Conservation (phyloP, 2,888 invertebrate genomes). For the Orgyia antiqua region DNA sequence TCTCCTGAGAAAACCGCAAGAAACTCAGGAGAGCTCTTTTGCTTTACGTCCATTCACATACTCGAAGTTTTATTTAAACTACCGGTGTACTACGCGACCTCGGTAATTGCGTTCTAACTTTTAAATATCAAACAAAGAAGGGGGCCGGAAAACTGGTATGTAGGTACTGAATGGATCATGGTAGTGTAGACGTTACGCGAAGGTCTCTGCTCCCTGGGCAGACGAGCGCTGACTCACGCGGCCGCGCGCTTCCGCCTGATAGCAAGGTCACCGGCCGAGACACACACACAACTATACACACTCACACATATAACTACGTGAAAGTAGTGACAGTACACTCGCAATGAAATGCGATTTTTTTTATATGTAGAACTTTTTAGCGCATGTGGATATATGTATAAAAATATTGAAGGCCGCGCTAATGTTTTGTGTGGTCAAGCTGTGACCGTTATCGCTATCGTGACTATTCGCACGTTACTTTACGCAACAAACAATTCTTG, state of each 20-base stretch:
- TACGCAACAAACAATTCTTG: no score
- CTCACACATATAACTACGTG: conserved; percentile 40
- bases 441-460: no score
- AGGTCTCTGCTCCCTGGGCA: conserved; percentile 67
- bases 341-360: conserved; percentile 26
- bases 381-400: no score
- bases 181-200: conserved; percentile 41
- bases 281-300: conserved; percentile 38
- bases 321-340: conserved; percentile 75
- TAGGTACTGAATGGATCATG: conserved; percentile 27
- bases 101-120: conserved; percentile 17
- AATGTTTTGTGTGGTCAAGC: no score
- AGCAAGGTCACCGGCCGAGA: conserved; percentile 75
- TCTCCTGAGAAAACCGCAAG: no score
- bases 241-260: conserved; percentile 75
- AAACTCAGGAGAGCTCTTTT: no score
- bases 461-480: no score
- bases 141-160: conserved; percentile 17
- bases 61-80: no score
- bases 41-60: no score
- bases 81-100: conserved; percentile 13
- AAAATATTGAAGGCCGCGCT: no score
- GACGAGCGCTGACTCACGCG: conserved; percentile 71
- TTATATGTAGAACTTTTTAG: conserved; percentile 1
- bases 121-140: conserved; percentile 25